These are phyloP conservation scores for Protosalanx chinensis DNA, from an alignment of 2,797 vertebrate species.

Conservation along the genomic window DNA sequence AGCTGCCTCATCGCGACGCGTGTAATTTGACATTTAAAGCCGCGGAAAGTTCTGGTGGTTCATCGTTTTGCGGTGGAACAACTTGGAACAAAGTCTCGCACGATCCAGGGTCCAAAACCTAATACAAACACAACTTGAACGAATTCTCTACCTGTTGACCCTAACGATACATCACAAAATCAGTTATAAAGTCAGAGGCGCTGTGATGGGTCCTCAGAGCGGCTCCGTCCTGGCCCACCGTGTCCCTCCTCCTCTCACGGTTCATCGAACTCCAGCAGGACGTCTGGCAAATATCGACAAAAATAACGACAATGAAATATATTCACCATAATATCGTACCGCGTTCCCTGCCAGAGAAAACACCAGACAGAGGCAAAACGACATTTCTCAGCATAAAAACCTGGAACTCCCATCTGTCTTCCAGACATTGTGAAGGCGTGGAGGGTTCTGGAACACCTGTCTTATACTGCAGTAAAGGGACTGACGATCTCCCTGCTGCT, in stretches of 20 bases:
- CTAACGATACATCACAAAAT: too few relatives aligned
- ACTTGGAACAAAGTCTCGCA: too few relatives aligned
- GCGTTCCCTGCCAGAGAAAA: conserved; percentile 56
- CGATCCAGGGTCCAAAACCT: too few relatives aligned
- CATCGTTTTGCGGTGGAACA: too few relatives aligned
- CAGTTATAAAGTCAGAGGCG: too few relatives aligned
- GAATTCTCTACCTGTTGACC: too few relatives aligned
- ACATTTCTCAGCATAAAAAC: conserved; percentile 49
- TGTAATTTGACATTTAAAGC: too few relatives aligned
- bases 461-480: conserved; percentile 41
- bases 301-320: conserved; percentile 57
- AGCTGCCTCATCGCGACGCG: too few relatives aligned
- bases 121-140: conserved; percentile 8
- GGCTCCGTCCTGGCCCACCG: conserved; percentile 9
- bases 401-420: conserved; percentile 48
- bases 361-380: conserved; percentile 47
- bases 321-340: conserved; percentile 46
- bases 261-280: conserved; percentile 48
- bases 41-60: too few relatives aligned
- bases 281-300: conserved; percentile 42
- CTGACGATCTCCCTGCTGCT: conserved; percentile 32
- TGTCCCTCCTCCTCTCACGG: conserved; percentile 15
- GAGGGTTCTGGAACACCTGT: conserved; percentile 24
- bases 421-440: conserved; percentile 33
- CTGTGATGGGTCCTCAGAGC: too few relatives aligned